Percentiles rank a stretch among this genome's conserved stretches.
phyloP scores from a whole-genome alignment of 2,113 vertebrate species.

The Dromaius novaehollandiae region DNA sequence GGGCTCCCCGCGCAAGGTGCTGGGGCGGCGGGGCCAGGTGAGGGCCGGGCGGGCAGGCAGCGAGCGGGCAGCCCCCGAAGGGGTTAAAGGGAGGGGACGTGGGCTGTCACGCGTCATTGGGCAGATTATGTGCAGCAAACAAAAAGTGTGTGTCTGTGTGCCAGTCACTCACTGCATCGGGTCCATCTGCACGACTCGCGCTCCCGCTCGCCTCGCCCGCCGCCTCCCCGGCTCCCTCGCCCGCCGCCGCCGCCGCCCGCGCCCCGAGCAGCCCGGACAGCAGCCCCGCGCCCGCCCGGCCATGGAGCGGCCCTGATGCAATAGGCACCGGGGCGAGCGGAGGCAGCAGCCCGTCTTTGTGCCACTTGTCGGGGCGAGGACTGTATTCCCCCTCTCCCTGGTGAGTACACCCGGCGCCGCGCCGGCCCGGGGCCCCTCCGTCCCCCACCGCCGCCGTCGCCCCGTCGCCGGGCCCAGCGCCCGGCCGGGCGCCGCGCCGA shows the following conservation, averaged over 20 bases:
- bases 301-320: conserved; percentile 82
- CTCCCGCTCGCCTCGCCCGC: not conserved
- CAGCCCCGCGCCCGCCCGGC: conserved; percentile 69
- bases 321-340: conserved; percentile 34
- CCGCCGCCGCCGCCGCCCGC: not conserved
- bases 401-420: conserved; percentile 65
- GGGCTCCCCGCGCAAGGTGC: too few relatives aligned
- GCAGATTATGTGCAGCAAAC: conserved; percentile 98
- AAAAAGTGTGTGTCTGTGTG: conserved; percentile 97
- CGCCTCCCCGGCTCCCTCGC: not conserved
- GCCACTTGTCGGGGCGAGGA: conserved; percentile 42
- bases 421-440: not conserved
- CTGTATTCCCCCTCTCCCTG: conserved; percentile 49
- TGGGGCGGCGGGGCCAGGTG: not conserved
- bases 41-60: not conserved
- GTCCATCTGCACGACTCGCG: conserved; percentile 85
- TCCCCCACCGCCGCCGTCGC: not conserved
- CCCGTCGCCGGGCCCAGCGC: not conserved
- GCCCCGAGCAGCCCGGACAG: conserved; percentile 28
- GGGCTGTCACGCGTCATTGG: conserved; percentile 98
- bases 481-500: not conserved
- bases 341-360: not conserved
- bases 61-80: conserved; percentile 75
- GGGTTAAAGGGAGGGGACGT: conserved; percentile 97
- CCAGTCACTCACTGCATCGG: conserved; percentile 91